Evolutionary conservation across 2,888 invertebrate genomes (phyloP).

Genomic region (Junonia oenone): DNA sequence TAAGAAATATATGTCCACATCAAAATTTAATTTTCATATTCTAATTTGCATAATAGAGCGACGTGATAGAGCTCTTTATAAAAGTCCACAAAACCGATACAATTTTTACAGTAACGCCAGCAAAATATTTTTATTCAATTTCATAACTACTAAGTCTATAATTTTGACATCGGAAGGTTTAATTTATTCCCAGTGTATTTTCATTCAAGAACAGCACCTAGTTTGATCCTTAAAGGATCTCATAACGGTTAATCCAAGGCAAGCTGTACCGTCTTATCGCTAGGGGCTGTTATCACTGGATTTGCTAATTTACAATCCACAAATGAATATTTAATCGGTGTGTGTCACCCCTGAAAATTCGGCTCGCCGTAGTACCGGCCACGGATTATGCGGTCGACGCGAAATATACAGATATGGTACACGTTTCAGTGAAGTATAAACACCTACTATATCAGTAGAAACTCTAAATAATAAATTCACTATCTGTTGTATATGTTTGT

Average conservation of each 20-base stretch:
- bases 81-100: too few relatives aligned
- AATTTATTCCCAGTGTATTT: neutral
- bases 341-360: constrained; percentile 67
- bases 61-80: too few relatives aligned
- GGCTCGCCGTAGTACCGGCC: constrained; percentile 39
- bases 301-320: constrained; percentile 69
- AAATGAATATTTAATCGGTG: constrained; percentile 68
- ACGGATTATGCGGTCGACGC: constrained; percentile 29
- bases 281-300: constrained; percentile 51
- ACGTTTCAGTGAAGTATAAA: too few relatives aligned
- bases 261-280: constrained; percentile 45
- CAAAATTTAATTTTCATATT: too few relatives aligned
- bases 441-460: too few relatives aligned
- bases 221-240: neutral
- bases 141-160: neutral
- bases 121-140: neutral
- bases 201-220: neutral
- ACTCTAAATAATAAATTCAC: too few relatives aligned
- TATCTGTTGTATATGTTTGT: too few relatives aligned
- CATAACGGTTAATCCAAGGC: constrained; percentile 5
- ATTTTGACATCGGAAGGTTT: neutral
- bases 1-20: too few relatives aligned
- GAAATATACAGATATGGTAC: constrained; percentile 29
- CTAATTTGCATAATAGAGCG: too few relatives aligned
- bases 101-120: too few relatives aligned